Evolutionary conservation across 2,797 vertebrate species (phyloP).

Genomic region (Capromys pilorides): DNA sequence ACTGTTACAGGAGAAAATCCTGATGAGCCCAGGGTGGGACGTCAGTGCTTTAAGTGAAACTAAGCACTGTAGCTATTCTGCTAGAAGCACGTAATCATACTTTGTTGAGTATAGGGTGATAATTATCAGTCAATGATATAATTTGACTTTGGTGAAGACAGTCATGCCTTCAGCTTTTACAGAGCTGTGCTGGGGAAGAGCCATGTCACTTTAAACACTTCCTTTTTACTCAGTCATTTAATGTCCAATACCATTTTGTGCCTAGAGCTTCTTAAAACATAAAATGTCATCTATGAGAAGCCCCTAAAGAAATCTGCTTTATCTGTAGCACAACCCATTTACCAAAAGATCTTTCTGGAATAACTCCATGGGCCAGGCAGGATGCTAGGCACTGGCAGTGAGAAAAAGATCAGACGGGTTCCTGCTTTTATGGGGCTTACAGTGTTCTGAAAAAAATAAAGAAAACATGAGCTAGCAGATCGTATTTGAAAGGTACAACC

Average conservation of each 20-base stretch:
- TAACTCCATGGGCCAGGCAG: background rate
- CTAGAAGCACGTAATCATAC: background rate
- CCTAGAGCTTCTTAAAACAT: background rate
- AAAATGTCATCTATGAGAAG: conserved; percentile 22
- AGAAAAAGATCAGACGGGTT: background rate
- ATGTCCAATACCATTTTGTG: background rate
- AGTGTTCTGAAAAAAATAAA: background rate
- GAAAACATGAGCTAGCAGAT: background rate
- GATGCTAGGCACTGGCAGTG: background rate
- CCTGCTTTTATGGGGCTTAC: background rate
- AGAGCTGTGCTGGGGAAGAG: background rate
- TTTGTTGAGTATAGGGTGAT: background rate
- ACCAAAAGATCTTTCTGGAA: background rate
- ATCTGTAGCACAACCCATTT: background rate
- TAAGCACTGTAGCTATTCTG: background rate
- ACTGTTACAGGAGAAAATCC: background rate
- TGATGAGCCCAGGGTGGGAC: background rate
- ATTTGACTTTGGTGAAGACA: background rate
- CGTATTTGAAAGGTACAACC: background rate
- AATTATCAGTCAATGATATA: conserved; percentile 18
- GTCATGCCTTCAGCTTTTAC: background rate
- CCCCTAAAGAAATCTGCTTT: conserved; percentile 8
- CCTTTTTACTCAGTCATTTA: conserved; percentile 34
- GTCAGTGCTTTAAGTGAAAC: conserved; percentile 9
- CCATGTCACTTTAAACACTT: background rate